Evolutionary conservation across 2,797 vertebrate genomes (phyloP).

Genomic region (Betta splendens): DNA sequence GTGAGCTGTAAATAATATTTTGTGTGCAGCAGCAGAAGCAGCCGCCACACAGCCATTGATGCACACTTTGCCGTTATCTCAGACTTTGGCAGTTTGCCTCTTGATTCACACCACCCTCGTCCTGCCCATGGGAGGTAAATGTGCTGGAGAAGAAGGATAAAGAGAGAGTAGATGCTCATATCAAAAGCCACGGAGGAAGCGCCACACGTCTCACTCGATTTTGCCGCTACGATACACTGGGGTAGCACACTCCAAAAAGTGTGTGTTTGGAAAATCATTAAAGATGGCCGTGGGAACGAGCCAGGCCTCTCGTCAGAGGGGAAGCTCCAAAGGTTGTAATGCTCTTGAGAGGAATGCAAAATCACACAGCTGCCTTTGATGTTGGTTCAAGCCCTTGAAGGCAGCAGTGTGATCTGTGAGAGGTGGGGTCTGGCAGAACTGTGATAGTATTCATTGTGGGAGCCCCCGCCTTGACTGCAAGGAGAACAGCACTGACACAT

Average conservation of each 20-base stretch:
- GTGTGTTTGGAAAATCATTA: conserved; percentile 62
- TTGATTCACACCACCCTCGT: conserved; percentile 52
- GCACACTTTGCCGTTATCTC: conserved; percentile 64
- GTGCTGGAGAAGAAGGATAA: conserved; percentile 42
- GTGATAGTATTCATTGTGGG: conserved; percentile 68
- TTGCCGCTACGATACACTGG: conserved; percentile 36
- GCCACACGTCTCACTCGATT: conserved; percentile 50
- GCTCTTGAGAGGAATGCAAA: conserved; percentile 75
- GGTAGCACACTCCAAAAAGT: conserved; percentile 46
- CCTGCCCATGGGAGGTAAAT: conserved; percentile 54
- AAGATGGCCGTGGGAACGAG: conserved; percentile 60
- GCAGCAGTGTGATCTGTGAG: conserved; percentile 66
- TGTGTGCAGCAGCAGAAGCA: conserved; percentile 65
- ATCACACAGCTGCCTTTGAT: conserved; percentile 76
- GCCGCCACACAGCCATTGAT: conserved; percentile 67
- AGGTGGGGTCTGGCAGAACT: conserved; percentile 73
- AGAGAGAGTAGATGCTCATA: conserved; percentile 28
- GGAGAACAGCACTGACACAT: conserved; percentile 35
- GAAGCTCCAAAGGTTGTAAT: conserved; percentile 67
- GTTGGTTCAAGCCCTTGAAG: conserved; percentile 73
- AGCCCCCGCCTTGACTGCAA: conserved; percentile 49
- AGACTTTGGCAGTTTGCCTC: conserved; percentile 53
- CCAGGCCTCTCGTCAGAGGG: conserved; percentile 39
- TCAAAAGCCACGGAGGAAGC: conserved; percentile 36
- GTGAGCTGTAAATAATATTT: conserved; percentile 80